Conservation (phyloP, 2,113 vertebrate species). For the Chamaea fasciata region DNA sequence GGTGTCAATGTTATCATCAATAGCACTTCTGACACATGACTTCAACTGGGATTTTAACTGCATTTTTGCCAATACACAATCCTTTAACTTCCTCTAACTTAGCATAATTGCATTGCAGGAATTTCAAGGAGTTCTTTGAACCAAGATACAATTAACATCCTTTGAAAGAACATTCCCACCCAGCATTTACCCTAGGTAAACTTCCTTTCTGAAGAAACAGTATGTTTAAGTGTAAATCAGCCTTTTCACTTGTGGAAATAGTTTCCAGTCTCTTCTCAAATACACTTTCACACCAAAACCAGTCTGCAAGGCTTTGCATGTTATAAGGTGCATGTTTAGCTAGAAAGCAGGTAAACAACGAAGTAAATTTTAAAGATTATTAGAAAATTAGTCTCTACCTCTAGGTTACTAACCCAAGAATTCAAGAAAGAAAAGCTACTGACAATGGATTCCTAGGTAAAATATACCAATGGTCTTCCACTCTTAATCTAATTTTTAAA, state of each 20-base stretch:
- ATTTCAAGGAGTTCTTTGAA: constrained; percentile 69
- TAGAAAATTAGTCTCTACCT: neutral
- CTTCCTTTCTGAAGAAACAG: constrained; percentile 47
- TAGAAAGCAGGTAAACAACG: neutral
- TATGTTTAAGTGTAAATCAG: constrained; percentile 50
- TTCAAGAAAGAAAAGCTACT: neutral
- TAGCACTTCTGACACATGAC: constrained; percentile 30
- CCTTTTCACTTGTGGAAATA: constrained; percentile 19
- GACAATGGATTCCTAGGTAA: neutral
- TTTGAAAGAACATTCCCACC: constrained; percentile 49
- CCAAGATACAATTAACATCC: constrained; percentile 38
- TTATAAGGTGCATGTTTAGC: neutral
- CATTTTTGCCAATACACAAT: constrained; percentile 42
- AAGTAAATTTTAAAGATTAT: neutral
- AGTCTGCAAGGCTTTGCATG: neutral
- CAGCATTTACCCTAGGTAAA: constrained; percentile 47
- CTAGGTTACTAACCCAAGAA: neutral
- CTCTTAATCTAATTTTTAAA: neutral
- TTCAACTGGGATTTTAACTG: constrained; percentile 39
- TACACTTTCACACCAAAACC: neutral
- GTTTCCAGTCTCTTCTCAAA: neutral
- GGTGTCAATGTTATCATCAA: constrained; percentile 50
- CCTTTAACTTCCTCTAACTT: constrained; percentile 52
- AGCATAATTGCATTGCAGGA: constrained; percentile 57
- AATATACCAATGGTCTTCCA: neutral